A percentile compares a stretch with the other conserved stretches of the same genome.
Evolutionary conservation across 1,140 invertebrate genomes (phyloP).

Genomic region (Anastrepha obliqua): DNA sequence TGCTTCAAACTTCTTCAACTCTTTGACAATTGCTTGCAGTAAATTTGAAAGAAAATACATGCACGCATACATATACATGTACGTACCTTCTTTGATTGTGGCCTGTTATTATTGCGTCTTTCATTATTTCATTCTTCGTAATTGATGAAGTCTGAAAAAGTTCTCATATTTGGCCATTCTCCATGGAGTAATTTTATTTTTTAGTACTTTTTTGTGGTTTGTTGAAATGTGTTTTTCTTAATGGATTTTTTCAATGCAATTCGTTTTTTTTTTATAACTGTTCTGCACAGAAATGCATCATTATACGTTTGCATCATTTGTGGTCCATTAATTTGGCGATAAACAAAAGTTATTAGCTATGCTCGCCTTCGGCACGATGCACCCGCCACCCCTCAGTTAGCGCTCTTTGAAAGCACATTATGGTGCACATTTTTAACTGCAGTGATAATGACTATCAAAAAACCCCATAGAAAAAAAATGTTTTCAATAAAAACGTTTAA

Average conservation of each 20-base stretch:
- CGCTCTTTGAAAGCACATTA: neutral
- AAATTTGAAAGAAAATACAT: neutral
- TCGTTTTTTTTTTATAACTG: neutral
- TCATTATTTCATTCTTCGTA: neutral
- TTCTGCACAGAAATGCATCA: slow-evolving; percentile 18
- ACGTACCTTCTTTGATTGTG: neutral
- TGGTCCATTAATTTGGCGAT: slow-evolving; percentile 17
- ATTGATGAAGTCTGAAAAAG: slow-evolving; percentile 28
- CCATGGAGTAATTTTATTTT: neutral
- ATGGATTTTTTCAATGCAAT: neutral
- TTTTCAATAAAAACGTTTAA: neutral
- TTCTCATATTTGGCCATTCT: neutral
- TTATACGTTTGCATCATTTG: slow-evolving; percentile 16
- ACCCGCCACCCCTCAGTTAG: neutral
- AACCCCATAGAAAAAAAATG: neutral
- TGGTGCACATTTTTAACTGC: neutral
- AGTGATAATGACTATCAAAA: slow-evolving; percentile 40
- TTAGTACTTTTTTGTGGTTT: neutral
- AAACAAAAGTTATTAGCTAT: slow-evolving; percentile 33
- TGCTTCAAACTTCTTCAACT: neutral
- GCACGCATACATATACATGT: neutral
- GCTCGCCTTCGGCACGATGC: neutral
- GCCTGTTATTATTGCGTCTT: neutral
- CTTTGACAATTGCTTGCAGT: too few species aligned
- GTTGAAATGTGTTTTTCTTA: neutral